Evolutionary conservation across 2,888 invertebrate species (phyloP).

Genomic region (Ernsta delagoae): DNA sequence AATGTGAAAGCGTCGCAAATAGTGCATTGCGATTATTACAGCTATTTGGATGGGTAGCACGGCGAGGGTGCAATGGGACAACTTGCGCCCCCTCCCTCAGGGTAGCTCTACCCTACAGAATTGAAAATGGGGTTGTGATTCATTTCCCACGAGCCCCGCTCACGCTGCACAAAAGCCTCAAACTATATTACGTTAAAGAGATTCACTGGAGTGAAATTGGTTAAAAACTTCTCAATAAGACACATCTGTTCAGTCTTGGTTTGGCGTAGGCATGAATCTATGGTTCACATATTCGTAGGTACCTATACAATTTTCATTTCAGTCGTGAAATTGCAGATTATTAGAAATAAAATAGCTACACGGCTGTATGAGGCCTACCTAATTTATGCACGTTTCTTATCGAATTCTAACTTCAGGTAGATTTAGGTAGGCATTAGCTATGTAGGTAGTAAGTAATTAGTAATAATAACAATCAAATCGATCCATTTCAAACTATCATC

Average conservation of each 20-base stretch:
- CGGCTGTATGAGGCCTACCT: too few species aligned
- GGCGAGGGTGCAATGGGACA: conserved; percentile 71
- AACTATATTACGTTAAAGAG: conserved; percentile 62
- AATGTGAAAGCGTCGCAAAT: conserved; percentile 47
- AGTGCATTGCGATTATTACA: conserved; percentile 76
- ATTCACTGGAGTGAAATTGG: conserved; percentile 51
- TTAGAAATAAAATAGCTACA: background rate
- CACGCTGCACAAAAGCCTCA: conserved; percentile 63
- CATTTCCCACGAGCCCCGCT: conserved; percentile 79
- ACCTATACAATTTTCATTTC: conserved; percentile 12
- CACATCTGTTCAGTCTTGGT: conserved; percentile 21
- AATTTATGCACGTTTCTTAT: too few species aligned
- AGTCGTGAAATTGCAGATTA: conserved; percentile 20
- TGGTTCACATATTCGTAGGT: background rate
- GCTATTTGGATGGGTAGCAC: conserved; percentile 68
- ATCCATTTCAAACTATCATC: background rate
- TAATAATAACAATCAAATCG: background rate
- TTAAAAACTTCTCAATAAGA: conserved; percentile 40
- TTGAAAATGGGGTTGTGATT: conserved; percentile 83
- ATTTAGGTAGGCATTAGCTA: too few species aligned
- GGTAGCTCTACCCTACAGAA: conserved; percentile 69
- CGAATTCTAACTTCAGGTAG: too few species aligned
- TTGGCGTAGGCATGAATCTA: background rate
- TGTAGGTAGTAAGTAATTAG: too few species aligned
- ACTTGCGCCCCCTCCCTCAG: conserved; percentile 57